A percentile compares a stretch with the other conserved stretches of the same genome.
phyloP scores from a whole-genome alignment of 2,888 invertebrate species.

The Cerastis rubricosa region DNA sequence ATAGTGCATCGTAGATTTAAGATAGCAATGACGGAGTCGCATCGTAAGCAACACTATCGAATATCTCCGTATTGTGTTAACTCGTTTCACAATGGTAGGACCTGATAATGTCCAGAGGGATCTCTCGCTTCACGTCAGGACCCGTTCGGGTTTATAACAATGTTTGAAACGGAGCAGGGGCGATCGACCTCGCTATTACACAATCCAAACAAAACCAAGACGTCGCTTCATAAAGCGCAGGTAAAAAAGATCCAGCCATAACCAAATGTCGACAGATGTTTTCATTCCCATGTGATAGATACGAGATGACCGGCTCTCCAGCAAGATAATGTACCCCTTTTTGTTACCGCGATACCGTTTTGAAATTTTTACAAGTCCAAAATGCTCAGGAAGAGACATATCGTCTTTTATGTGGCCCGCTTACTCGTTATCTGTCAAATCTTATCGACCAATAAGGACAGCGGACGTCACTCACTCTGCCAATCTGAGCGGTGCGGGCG shows the following conservation, averaged over 20 bases:
- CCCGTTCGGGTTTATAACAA: slow-evolving; percentile 74
- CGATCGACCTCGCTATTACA: slow-evolving; percentile 82
- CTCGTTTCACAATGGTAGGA: slow-evolving; percentile 73
- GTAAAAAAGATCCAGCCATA: slow-evolving; percentile 78
- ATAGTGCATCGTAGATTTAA: slow-evolving; percentile 68
- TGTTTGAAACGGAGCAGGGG: slow-evolving; percentile 78
- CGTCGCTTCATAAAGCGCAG: slow-evolving; percentile 79
- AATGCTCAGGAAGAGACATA: slow-evolving; percentile 84
- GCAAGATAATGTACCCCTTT: slow-evolving; percentile 79
- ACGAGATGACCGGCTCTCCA: slow-evolving; percentile 75
- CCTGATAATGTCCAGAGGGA: slow-evolving; percentile 76
- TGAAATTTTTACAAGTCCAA: slow-evolving; percentile 85
- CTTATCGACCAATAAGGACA: slow-evolving; percentile 90
- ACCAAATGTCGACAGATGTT: slow-evolving; percentile 87
- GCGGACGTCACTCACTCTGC: slow-evolving; percentile 90
- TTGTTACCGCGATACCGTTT: slow-evolving; percentile 85
- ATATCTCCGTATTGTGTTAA: slow-evolving; percentile 69
- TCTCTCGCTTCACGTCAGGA: slow-evolving; percentile 69
- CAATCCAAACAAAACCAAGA: slow-evolving; percentile 79
- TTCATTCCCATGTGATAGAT: slow-evolving; percentile 87
- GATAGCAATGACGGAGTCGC: slow-evolving; percentile 60
- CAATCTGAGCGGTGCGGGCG: slow-evolving; percentile 85
- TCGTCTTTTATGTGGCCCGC: slow-evolving; percentile 88
- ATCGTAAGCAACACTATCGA: slow-evolving; percentile 68
- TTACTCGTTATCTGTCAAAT: slow-evolving; percentile 87